Percentiles rank a stretch among this genome's conserved stretches.
phyloP scores from a whole-genome alignment of 2,797 vertebrate species.

The Clarias laeviceps region DNA sequence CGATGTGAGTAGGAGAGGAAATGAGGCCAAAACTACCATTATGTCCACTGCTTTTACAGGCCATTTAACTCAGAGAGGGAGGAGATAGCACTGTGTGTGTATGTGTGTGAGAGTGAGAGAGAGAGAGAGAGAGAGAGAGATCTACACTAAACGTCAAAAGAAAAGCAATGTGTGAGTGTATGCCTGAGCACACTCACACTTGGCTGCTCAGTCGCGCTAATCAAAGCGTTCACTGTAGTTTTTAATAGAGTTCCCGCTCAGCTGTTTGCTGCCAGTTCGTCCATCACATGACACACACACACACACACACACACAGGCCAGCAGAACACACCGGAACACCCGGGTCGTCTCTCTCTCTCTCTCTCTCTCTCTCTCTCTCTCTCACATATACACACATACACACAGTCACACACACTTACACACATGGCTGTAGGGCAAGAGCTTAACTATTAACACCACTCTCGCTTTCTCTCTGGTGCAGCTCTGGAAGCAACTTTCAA shows the following conservation, averaged over 20 bases:
- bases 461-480: constrained; percentile 57
- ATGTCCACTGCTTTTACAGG: constrained; percentile 55
- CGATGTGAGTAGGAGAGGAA: constrained; percentile 45
- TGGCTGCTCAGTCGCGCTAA: constrained; percentile 50
- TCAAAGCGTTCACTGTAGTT: constrained; percentile 48
- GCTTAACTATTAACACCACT: constrained; percentile 46
- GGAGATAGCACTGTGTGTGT: constrained; percentile 31
- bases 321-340: constrained; percentile 42
- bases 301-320: constrained; percentile 39
- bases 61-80: constrained; percentile 50
- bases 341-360: not conserved
- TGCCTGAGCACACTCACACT: constrained; percentile 44
- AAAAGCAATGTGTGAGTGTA: constrained; percentile 29
- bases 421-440: constrained; percentile 24
- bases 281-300: constrained; percentile 59
- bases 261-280: constrained; percentile 55
- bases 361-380: not conserved
- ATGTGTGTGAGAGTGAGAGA: constrained; percentile 20
- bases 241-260: constrained; percentile 67
- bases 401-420: constrained; percentile 40
- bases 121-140: constrained; percentile 33
- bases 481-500: constrained; percentile 69
- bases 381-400: constrained; percentile 37
- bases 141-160: constrained; percentile 38
- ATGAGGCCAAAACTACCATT: constrained; percentile 54